Evolutionary conservation across 2,888 invertebrate species (phyloP).

Genomic region (Opisthograptis luteolata): DNA sequence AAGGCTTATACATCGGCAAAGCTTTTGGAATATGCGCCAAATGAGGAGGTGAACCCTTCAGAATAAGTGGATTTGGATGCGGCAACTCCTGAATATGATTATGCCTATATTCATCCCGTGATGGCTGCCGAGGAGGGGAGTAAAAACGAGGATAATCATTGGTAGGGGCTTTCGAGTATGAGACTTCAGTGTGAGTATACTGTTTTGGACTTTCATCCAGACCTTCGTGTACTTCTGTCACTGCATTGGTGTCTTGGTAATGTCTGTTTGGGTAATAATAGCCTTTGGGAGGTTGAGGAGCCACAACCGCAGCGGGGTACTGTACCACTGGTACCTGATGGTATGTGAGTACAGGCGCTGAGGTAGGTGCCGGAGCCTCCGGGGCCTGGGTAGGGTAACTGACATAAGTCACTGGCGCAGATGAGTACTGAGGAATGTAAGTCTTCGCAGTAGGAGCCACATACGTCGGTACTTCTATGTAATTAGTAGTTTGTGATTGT

Average conservation of each 20-base stretch:
- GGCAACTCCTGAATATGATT: constrained; percentile 61
- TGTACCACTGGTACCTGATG: constrained; percentile 66
- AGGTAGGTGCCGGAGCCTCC: constrained; percentile 52
- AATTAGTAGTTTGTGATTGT: constrained; percentile 62
- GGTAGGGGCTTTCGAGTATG: constrained; percentile 48
- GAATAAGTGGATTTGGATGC: constrained; percentile 63
- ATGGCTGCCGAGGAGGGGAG: constrained; percentile 58
- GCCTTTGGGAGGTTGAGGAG: constrained; percentile 56
- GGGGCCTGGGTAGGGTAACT: constrained; percentile 63
- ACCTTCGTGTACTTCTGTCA: constrained; percentile 58
- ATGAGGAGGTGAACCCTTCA: constrained; percentile 64
- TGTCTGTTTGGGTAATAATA: constrained; percentile 61
- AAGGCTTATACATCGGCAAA: constrained; percentile 67
- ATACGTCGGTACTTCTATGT: constrained; percentile 64
- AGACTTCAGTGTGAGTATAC: constrained; percentile 57
- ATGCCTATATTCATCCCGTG: constrained; percentile 61
- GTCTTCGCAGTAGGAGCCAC: constrained; percentile 58
- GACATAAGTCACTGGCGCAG: constrained; percentile 57
- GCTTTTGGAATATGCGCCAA: constrained; percentile 71
- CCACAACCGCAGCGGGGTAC: constrained; percentile 54
- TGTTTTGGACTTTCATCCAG: constrained; percentile 57
- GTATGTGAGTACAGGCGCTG: constrained; percentile 61
- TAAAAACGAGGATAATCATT: constrained; percentile 65
- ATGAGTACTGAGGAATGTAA: constrained; percentile 57
- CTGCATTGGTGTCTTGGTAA: constrained; percentile 58